Evolutionary conservation across 2,113 vertebrate species (phyloP).

Genomic region (Uria lomvia): DNA sequence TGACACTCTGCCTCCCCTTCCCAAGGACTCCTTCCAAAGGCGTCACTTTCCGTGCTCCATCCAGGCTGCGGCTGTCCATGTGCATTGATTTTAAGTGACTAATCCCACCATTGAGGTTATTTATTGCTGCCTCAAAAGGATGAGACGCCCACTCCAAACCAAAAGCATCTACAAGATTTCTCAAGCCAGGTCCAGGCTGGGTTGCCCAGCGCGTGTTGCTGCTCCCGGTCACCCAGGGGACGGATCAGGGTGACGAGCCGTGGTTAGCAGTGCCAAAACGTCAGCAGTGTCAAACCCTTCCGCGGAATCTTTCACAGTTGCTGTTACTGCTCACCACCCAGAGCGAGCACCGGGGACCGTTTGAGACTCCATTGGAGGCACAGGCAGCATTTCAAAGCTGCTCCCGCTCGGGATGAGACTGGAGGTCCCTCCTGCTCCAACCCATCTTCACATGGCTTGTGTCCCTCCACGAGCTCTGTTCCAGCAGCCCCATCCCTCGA

Average conservation of each 20-base stretch:
- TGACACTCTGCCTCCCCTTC: neutral
- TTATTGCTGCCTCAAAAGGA: neutral
- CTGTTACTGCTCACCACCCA: neutral
- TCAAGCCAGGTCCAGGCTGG: accelerated
- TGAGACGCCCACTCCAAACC: neutral
- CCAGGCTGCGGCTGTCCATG: neutral
- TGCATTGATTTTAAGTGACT: neutral
- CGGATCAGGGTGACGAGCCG: neutral
- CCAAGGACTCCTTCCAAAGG: neutral
- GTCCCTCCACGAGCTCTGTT: neutral
- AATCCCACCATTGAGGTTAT: neutral
- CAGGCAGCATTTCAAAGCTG: neutral
- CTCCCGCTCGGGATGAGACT: accelerated
- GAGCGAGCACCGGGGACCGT: accelerated
- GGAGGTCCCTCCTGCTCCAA: neutral
- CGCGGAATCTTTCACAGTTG: neutral
- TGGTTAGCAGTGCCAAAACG: neutral
- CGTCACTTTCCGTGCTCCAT: neutral
- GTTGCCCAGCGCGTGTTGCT: neutral
- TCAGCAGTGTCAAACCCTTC: neutral
- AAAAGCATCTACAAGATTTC: neutral
- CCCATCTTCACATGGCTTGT: accelerated
- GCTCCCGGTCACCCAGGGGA: neutral
- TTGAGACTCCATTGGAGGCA: neutral
- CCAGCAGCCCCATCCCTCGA: neutral